Conservation (phyloP, 2,888 invertebrate species). For the Tetranychus piercei region DNA sequence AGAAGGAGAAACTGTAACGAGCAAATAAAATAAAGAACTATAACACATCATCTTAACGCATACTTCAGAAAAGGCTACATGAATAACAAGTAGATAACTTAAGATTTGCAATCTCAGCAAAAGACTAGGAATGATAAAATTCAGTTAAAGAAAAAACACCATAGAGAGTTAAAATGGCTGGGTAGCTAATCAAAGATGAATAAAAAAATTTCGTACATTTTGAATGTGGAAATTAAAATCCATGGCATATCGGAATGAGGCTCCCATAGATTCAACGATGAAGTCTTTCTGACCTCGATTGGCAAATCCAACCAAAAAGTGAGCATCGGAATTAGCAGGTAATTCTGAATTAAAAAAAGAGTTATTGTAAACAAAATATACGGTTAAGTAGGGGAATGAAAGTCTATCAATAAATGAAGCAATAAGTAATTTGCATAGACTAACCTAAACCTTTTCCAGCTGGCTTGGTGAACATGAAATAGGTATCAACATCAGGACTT, state of each 20-base stretch:
- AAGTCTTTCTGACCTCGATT: slow-evolving; percentile 86
- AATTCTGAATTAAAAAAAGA: slow-evolving; percentile 41
- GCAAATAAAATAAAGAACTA: background rate
- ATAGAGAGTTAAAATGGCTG: too few species aligned
- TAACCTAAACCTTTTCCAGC: slow-evolving; percentile 42
- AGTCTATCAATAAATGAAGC: background rate
- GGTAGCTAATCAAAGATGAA: too few species aligned
- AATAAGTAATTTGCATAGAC: background rate
- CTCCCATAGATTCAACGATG: slow-evolving; percentile 75
- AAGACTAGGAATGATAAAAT: background rate
- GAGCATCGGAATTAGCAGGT: slow-evolving; percentile 75
- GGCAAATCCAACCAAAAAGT: slow-evolving; percentile 84
- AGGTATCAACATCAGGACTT: slow-evolving; percentile 77
- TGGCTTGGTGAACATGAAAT: slow-evolving; percentile 52
- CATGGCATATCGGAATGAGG: slow-evolving; percentile 95
- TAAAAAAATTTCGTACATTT: slow-evolving; percentile 41
- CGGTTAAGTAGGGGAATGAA: background rate
- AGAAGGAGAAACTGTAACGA: background rate
- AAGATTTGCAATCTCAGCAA: background rate
- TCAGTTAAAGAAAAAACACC: background rate
- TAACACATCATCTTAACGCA: background rate
- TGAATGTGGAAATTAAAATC: slow-evolving; percentile 95
- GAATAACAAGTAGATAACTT: background rate
- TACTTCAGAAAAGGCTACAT: background rate
- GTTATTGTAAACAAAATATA: too few species aligned